A percentile compares a stretch with the other conserved stretches of the same genome.
These are phyloP conservation scores for Aythya baeri DNA, from an alignment of 2,113 vertebrate genomes.

Conservation along the genomic window DNA sequence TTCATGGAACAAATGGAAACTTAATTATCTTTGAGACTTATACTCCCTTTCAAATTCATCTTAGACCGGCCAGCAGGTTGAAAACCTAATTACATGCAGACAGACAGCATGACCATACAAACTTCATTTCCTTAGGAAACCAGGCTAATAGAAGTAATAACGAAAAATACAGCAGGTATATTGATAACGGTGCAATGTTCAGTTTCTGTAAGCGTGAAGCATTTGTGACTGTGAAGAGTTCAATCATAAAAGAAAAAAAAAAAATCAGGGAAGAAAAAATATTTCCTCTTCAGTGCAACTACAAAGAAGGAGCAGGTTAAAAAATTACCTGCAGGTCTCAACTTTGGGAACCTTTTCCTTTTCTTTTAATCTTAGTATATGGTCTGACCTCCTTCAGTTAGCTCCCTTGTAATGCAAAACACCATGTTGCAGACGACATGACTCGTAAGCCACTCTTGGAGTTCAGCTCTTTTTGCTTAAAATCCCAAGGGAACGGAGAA, in stretches of 20 bases:
- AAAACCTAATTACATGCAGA: neutral
- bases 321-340: neutral
- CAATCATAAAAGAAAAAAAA: neutral
- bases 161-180: neutral
- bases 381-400: neutral
- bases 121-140: neutral
- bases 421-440: neutral
- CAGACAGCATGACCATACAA: fast-evolving
- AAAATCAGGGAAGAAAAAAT: neutral
- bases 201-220: neutral
- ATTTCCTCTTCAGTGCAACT: neutral
- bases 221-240: neutral
- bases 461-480: neutral
- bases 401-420: neutral
- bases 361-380: neutral
- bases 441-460: neutral
- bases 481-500: neutral
- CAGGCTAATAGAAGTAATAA: constrained; percentile 4
- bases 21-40: neutral
- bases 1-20: neutral
- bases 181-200: neutral
- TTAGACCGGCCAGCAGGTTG: neutral
- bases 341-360: neutral
- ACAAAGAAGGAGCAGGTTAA: neutral
- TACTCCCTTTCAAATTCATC: neutral